phyloP scores from a whole-genome alignment of 2,113 vertebrate species.

The Rhadina sibilatrix region DNA sequence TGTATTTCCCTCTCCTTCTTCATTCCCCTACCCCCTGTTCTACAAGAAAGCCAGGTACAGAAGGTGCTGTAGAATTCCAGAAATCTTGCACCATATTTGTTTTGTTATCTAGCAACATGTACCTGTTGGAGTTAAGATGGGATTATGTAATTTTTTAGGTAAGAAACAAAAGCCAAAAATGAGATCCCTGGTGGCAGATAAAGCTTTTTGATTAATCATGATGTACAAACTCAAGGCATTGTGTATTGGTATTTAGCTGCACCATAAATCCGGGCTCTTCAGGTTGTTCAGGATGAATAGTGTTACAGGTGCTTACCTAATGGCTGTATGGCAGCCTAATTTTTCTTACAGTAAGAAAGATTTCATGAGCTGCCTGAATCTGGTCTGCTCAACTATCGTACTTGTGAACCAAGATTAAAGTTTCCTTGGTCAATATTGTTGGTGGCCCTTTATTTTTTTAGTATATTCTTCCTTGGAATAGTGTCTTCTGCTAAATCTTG shows the following conservation, averaged over 20 bases:
- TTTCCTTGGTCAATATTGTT: background rate
- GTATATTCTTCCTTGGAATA: background rate
- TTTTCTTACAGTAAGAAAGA: background rate
- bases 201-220: background rate
- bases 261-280: background rate
- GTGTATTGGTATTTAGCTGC: background rate
- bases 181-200: background rate
- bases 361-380: background rate
- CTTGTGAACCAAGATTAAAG: background rate
- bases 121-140: background rate
- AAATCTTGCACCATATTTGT: background rate
- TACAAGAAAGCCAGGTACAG: background rate
- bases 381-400: background rate
- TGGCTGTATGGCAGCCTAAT: background rate
- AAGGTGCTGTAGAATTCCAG: background rate
- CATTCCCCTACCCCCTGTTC: rapidly evolving
- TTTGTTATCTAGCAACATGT: background rate
- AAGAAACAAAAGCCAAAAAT: background rate
- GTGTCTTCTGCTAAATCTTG: background rate
- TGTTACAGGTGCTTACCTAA: background rate
- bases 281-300: background rate
- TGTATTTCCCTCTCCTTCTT: background rate
- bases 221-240: background rate
- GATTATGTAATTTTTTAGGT: background rate
- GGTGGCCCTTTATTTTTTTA: background rate